Base-by-base conservation (phyloP, 2,888 invertebrate genomes). In the Listrodromus nycthemerus region DNA sequence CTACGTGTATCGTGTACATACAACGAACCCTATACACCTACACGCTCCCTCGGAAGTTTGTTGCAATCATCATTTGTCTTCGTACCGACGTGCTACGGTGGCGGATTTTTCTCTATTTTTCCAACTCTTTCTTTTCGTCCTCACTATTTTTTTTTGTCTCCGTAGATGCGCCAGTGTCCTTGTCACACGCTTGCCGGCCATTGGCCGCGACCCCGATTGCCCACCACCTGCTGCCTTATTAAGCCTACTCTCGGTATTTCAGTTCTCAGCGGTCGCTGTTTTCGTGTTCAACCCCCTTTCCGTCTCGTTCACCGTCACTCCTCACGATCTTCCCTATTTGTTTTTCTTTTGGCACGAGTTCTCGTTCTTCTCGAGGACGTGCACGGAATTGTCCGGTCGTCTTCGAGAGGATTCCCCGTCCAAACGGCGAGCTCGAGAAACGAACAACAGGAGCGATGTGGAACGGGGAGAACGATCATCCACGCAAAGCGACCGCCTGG, bases 31-130 rank as follows among this genome's bases (percentile, higher is more conserved):
- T 71, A 45, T 76, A 76, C 37, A 79, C 16, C 55, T 24, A 61
- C 82, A 66, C 55, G 70, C 76, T 63, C 70, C 75, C 86, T 86
- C 79, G 78, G 82, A 88, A 88, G 87, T 87, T 86, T 86, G 84
- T 86, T 87, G 88, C 88, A 87, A 88, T 88, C 87, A 88, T 87
- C 88, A 87, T 88, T 88, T 87, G 86, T 88, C 88, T 87, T 87
- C 81, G 80, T 86, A 85, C 84, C 82, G 80, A 85, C 82, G 84
- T 84, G 66, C 82, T 67, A 81, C 61, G 65, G 33, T 63, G 73
- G 65, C 70, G 80, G 30, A 58, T 19, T 19, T 7, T 70, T 65
- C 63, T 27, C 75, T 61, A 71, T 71, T 80, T 83, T 80, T 80
- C 70, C 71, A 19, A 58, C 70, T 45, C 69, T 74, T 24, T 37